Evolutionary conservation across 2,888 invertebrate species (phyloP).

Genomic region (Stenodera caucasica): DNA sequence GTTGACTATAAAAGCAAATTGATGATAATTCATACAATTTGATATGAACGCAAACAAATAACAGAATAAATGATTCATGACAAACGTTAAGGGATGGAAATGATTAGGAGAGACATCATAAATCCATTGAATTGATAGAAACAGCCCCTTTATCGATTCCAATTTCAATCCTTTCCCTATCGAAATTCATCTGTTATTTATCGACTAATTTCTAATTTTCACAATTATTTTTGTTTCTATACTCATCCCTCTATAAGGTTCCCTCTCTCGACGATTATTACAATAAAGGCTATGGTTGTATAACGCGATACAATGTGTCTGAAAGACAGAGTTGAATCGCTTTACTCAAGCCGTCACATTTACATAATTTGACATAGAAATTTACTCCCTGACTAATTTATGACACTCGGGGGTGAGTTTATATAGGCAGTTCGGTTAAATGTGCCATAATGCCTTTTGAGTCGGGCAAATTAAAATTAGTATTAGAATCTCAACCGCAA

Average conservation of each 20-base stretch:
- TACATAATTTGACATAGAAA: slow-evolving; percentile 56
- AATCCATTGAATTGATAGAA: slow-evolving; percentile 24
- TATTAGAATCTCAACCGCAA: slow-evolving; percentile 32
- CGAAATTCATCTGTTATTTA: no score
- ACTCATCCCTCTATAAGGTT: background rate
- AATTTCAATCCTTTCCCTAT: background rate
- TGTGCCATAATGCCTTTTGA: slow-evolving; percentile 50
- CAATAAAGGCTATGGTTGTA: slow-evolving; percentile 37
- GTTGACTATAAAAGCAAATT: slow-evolving; percentile 20
- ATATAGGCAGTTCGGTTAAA: slow-evolving; percentile 50
- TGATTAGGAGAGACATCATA: slow-evolving; percentile 27
- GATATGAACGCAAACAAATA: slow-evolving; percentile 36
- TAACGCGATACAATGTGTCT: slow-evolving; percentile 31
- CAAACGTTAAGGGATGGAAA: slow-evolving; percentile 30
- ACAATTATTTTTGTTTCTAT: slow-evolving; percentile 9
- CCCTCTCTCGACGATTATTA: background rate
- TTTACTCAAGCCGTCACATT: slow-evolving; percentile 50
- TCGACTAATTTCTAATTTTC: no score
- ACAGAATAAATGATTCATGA: slow-evolving; percentile 40
- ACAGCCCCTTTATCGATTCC: no score
- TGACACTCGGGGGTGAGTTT: slow-evolving; percentile 53
- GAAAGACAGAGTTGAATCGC: slow-evolving; percentile 43
- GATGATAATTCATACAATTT: slow-evolving; percentile 35
- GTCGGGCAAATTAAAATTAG: slow-evolving; percentile 48
- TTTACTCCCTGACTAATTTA: slow-evolving; percentile 56